These are phyloP conservation scores for Pteropus rufus DNA, from an alignment of 2,797 vertebrate species.

Conservation along the genomic window DNA sequence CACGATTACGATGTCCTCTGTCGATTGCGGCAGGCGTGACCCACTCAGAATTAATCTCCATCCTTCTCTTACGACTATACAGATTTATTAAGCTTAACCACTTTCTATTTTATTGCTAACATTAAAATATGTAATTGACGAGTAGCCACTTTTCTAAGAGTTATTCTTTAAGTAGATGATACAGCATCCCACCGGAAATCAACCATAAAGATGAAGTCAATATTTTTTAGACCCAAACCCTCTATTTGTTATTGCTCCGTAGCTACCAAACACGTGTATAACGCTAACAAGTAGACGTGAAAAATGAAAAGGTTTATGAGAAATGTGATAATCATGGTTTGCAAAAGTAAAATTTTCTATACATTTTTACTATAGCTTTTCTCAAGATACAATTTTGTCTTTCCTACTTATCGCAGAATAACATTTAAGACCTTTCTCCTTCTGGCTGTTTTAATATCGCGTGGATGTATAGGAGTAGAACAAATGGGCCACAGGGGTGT, in stretches of 20 bases:
- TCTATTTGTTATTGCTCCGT: not conserved
- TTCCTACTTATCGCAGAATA: not conserved
- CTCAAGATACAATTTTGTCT: not conserved
- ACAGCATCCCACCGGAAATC: not conserved
- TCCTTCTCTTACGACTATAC: not conserved
- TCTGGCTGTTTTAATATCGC: not conserved
- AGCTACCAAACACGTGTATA: not conserved
- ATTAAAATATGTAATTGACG: slow-evolving; percentile 14
- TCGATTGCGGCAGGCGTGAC: not conserved
- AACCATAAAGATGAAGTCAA: not conserved
- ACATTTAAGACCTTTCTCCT: not conserved
- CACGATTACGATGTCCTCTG: not conserved
- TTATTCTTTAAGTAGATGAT: not conserved
- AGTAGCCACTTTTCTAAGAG: not conserved
- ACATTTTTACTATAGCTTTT: not conserved
- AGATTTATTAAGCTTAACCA: not conserved
- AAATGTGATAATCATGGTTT: not conserved
- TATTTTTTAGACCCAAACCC: not conserved
- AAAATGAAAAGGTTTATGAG: not conserved
- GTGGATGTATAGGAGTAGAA: not conserved
- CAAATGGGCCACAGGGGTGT: not conserved
- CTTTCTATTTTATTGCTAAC: slow-evolving; percentile 1
- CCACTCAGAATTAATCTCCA: not conserved
- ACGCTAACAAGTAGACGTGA: not conserved
- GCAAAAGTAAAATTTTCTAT: not conserved